These are phyloP conservation scores for Scopus umbretta DNA, from an alignment of 2,113 vertebrate species.

Conservation along the genomic window DNA sequence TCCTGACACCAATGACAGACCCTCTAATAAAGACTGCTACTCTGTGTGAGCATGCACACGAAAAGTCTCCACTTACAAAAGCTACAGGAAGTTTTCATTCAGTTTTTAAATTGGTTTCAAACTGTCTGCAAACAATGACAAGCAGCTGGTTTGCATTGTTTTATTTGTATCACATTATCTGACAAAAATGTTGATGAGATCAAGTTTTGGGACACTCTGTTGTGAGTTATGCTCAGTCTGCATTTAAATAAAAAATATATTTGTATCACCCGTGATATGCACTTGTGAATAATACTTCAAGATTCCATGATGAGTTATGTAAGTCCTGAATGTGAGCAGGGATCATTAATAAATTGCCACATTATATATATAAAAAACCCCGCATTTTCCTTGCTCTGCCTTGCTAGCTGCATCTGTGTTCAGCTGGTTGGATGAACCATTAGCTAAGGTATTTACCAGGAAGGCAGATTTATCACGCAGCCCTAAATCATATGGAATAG, in stretches of 20 bases:
- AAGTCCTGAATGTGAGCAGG: not conserved
- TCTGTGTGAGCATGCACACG: not conserved
- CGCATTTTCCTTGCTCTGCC: not conserved
- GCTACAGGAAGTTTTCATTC: not conserved
- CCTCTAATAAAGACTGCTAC: not conserved
- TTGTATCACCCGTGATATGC: not conserved
- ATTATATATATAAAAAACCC: not conserved
- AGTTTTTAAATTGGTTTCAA: not conserved
- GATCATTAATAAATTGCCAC: not conserved
- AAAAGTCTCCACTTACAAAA: not conserved
- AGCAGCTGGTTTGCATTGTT: not conserved
- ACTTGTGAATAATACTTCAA: not conserved
- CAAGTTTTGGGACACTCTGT: not conserved
- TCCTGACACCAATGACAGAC: not conserved
- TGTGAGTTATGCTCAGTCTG: not conserved
- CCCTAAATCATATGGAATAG: not conserved
- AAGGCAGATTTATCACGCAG: not conserved
- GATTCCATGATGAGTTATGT: not conserved
- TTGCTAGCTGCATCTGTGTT: not conserved
- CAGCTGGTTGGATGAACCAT: not conserved
- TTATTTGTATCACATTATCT: not conserved
- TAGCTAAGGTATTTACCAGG: not conserved
- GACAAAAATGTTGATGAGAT: slow-evolving; percentile 27
- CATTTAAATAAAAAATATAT: not conserved
- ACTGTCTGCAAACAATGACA: not conserved